Evolutionary conservation across 2,888 invertebrate species (phyloP), one percentile per base, ranked within the genome.

Genomic region (Synergus gifuensis): DNA sequence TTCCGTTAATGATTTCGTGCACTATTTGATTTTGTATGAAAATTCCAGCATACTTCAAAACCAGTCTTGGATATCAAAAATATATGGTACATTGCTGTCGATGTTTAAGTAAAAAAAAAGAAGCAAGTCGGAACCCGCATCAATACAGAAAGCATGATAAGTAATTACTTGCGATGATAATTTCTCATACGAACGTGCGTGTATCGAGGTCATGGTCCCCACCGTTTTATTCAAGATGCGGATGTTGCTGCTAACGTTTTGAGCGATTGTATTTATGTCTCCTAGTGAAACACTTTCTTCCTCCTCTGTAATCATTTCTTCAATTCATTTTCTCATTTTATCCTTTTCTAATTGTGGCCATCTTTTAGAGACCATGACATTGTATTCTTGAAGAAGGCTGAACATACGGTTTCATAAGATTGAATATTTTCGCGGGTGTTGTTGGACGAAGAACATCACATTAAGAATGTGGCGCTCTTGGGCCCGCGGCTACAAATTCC

Each of bases 401-500:
- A 28, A 49, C 69, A 67, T 58, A 67, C 42, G 28, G 67, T 78
- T 69, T 69, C 69, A 78, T 42, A 60, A 78, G 28, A 8, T 28
- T 28, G 28, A 46, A 49, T 69, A 64, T 79, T 79, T 76, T 79
- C 63, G 76, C 76, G 69, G 76, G 66, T 49, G 12, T 46, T 60
- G 44, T 67, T 69, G 40, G 63, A 44, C 54, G 67, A 78, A 69
- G 81, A 82, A 82, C 80, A 83, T 84, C 81, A 83, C 81, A 81
- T 82, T 81, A 87, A 87, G 89, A 90, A 90, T 89, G 88, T 81
- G 89, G 84, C 85, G 86, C 84, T 89, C 87, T 84, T 83, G 77
- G 83, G 85, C 90, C 88, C 80, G 83, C 86, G 90, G 91, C 91
- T 86, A 90, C 86, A 87, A 89, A 90, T 88, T 91, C 91, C 91